Conservation (phyloP, 1,140 invertebrate species). For the Trissolcus basalis region DNA sequence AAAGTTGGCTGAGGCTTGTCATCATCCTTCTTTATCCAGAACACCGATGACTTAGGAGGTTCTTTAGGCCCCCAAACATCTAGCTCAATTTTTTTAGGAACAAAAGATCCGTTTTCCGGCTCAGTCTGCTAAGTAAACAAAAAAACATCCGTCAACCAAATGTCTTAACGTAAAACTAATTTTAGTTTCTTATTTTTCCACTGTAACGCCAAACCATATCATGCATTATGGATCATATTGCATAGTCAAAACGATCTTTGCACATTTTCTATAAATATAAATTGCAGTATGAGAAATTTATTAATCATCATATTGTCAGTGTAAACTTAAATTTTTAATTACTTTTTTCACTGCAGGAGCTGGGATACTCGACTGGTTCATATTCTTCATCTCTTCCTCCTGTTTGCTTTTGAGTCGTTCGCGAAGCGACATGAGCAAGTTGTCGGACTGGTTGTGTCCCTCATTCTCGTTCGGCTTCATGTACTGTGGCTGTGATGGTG, state of each 20-base stretch:
- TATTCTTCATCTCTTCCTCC: slow-evolving; percentile 72
- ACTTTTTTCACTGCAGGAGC: slow-evolving; percentile 31
- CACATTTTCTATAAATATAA: too few relatives aligned
- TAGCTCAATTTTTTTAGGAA: slow-evolving; percentile 64
- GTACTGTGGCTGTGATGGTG: slow-evolving; percentile 48
- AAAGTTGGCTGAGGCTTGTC: slow-evolving; percentile 61
- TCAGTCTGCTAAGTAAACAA: slow-evolving; percentile 33
- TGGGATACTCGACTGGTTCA: slow-evolving; percentile 12
- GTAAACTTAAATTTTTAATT: slow-evolving; percentile 3
- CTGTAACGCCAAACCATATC: too few relatives aligned
- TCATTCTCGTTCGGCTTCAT: slow-evolving; percentile 44
- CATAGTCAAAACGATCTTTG: too few relatives aligned
- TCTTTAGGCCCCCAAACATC: slow-evolving; percentile 73
- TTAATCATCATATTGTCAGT: too few relatives aligned
- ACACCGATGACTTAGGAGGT: slow-evolving; percentile 67
- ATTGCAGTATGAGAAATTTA: too few relatives aligned
- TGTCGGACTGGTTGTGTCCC: slow-evolving; percentile 57
- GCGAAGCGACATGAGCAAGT: slow-evolving; percentile 69
- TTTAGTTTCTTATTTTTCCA: too few relatives aligned
- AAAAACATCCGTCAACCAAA: too few relatives aligned
- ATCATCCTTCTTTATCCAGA: slow-evolving; percentile 75
- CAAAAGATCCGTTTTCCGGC: slow-evolving; percentile 70
- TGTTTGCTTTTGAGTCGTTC: slow-evolving; percentile 74
- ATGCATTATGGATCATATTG: too few relatives aligned
- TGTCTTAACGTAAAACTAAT: too few relatives aligned